Conservation (phyloP, 30 jellyfish, hydroid and myxozoan genomes). For the Phacellophora camtschatica region DNA sequence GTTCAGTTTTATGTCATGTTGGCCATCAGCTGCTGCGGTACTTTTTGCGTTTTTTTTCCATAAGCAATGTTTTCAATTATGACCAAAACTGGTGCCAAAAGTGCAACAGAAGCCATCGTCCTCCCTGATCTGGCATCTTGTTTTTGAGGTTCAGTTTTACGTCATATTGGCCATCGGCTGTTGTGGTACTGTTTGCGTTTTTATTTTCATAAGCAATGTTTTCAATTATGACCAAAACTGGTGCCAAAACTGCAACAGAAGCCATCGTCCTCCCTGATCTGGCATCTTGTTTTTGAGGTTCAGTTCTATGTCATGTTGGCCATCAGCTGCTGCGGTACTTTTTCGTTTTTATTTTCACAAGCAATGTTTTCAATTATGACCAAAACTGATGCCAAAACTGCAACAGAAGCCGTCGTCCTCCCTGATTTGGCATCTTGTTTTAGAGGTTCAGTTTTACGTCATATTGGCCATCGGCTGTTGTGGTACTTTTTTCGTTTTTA, state of each 20-base stretch:
- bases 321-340: slow-evolving; percentile 19
- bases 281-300: slow-evolving; percentile 56
- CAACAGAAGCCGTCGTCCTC: slow-evolving; percentile 18
- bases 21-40: slow-evolving; percentile 25
- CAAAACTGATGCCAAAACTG: too few species aligned
- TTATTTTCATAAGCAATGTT: too few species aligned
- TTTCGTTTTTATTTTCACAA: too few species aligned
- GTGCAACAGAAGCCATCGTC: slow-evolving; percentile 21
- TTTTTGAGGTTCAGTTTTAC: slow-evolving; percentile 38
- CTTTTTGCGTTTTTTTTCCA: too few species aligned
- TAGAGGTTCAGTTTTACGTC: slow-evolving; percentile 31
- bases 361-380: too few species aligned
- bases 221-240: too few species aligned
- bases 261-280: slow-evolving; percentile 19
- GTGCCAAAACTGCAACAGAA: too few species aligned
- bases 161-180: slow-evolving; percentile 34
- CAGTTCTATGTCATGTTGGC: slow-evolving; percentile 51
- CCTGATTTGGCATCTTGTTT: slow-evolving; percentile 26
- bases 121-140: slow-evolving; percentile 23
- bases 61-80: too few species aligned
- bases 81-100: too few species aligned
- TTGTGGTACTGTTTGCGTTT: too few species aligned
- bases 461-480: slow-evolving; percentile 30
- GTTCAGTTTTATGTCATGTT: slow-evolving; percentile 50
- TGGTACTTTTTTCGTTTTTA: too few species aligned